Evolutionary conservation across 2,797 vertebrate species (phyloP).

Genomic region (Prionace glauca): DNA sequence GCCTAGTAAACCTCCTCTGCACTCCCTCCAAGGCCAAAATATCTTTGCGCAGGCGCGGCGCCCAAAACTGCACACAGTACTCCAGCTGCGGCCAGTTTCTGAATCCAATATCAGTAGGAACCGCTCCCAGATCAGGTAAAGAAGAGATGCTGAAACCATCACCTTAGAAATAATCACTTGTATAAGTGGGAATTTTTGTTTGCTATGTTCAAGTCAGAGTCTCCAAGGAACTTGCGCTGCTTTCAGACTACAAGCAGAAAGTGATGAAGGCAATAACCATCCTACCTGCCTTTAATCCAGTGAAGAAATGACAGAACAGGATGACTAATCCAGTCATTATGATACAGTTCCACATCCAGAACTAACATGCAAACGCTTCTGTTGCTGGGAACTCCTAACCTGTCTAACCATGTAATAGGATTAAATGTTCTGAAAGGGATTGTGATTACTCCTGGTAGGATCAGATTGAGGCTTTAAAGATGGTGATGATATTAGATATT

Average conservation of each 20-base stretch:
- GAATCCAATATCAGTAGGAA: no score
- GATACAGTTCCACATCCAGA: neutral
- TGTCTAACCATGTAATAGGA: neutral
- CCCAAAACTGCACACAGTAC: no score
- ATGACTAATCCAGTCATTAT: neutral
- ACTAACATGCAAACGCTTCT: neutral
- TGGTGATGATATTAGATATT: neutral
- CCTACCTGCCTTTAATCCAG: neutral
- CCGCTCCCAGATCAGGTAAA: neutral
- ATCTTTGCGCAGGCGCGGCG: no score
- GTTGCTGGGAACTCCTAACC: neutral
- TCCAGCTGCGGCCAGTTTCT: no score
- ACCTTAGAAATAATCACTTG: neutral
- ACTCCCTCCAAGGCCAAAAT: no score
- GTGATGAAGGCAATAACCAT: neutral
- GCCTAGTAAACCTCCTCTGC: no score
- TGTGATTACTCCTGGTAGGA: neutral
- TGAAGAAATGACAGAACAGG: neutral
- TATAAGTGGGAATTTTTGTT: neutral
- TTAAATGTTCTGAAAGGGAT: neutral
- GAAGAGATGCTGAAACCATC: neutral
- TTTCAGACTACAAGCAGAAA: neutral
- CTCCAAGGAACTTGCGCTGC: neutral
- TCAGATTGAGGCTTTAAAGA: neutral
- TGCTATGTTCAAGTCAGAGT: no score